These are phyloP conservation scores for Eupsittula cactorum DNA, from an alignment of 2,113 vertebrate species.

Conservation along the genomic window DNA sequence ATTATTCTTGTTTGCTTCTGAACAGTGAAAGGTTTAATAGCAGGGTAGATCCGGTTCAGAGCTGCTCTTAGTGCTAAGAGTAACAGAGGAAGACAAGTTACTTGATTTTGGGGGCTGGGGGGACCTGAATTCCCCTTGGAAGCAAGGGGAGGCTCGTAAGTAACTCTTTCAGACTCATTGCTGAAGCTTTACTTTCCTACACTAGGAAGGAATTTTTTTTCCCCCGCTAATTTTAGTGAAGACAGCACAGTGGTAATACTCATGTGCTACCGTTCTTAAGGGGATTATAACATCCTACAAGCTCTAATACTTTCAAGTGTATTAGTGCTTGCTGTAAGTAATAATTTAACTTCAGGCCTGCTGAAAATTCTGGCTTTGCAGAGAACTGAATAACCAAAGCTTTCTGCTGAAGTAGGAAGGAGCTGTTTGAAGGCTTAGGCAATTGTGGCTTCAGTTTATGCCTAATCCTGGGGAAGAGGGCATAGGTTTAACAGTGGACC, in stretches of 20 bases:
- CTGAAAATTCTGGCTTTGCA: not conserved
- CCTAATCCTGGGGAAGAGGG: not conserved
- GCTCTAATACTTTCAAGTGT: not conserved
- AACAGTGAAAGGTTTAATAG: not conserved
- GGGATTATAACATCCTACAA: not conserved
- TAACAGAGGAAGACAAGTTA: not conserved
- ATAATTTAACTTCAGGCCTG: not conserved
- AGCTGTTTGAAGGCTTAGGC: not conserved
- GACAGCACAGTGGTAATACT: not conserved
- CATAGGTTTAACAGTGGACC: no score
- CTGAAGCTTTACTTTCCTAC: not conserved
- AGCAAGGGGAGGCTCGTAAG: not conserved
- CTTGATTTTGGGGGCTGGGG: not conserved
- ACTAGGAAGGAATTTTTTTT: not conserved
- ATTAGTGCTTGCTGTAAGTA: not conserved
- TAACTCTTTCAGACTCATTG: not conserved
- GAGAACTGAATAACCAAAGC: not conserved
- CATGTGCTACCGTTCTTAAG: not conserved
- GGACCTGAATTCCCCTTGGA: not conserved
- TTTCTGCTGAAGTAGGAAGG: not conserved
- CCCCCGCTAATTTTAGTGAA: not conserved
- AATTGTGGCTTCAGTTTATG: not conserved
- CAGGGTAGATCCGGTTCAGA: not conserved
- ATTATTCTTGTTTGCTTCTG: not conserved
- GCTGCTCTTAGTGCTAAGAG: accelerated